Evolutionary conservation across 2,113 vertebrate species (phyloP), one percentile per base, ranked within the genome.

Genomic region (Nothocercus julius): DNA sequence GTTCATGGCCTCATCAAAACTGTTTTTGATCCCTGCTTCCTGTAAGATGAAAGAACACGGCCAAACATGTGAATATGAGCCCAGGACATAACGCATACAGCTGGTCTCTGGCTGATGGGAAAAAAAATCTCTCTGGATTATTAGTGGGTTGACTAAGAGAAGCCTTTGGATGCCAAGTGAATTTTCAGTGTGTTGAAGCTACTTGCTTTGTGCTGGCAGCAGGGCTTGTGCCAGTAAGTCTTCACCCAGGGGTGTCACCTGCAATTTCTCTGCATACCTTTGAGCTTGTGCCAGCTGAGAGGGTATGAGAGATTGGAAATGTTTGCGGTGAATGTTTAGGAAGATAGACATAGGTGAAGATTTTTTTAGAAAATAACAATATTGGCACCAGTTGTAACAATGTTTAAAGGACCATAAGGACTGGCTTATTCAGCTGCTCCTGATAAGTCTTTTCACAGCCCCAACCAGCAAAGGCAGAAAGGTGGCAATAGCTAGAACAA

Each of bases 311-410:
- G 44, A 56, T 22, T 15, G 11, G 22, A 49, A 38, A 8, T 34
- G 21, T 82, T 74, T 82, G 34, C 13, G 24, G 5, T 24, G 54
- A 20, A 4, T 25, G 3, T 5, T 44, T 22, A 17, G 22, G 53
- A 51, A 73, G 68, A 20, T 5, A 4, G 32, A 12, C 59, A 59
- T 20, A 62, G 68, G 87, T 4, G 51, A 75, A 36, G 44, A 5
- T 2, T 27, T 18, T 18, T 58, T 87, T 36, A 40, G 40, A 14
- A 5, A 63, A 19, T 27, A 59, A 1, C 4, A 13, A 2, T 0
- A 1, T 6, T 47, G 38, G 42, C 34, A 16, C 8, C 2, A 16
- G 9, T 0, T 0, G 0, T 53, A 64, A 19, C 16, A 20, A 13
- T 13, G 30, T 27, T 27, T n/a, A 32, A 59, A 45, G n/a, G 18